phyloP scores from a whole-genome alignment of 2,888 invertebrate species.

The Heliconius sara region DNA sequence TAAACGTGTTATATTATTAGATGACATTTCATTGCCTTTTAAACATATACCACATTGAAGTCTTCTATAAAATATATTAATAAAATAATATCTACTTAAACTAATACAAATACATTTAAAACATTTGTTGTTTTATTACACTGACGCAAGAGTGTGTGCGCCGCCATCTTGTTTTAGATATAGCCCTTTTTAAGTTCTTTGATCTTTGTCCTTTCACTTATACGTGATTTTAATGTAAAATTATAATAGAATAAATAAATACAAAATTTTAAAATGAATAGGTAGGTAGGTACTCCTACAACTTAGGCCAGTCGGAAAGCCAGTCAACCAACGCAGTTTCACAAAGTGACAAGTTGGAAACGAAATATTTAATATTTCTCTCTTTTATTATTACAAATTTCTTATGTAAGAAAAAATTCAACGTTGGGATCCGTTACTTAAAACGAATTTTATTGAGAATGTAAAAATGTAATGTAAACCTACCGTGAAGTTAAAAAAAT shows the following conservation, averaged over 20 bases:
- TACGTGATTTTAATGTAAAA: background rate
- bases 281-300: too few relatives aligned
- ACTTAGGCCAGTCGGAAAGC: too few relatives aligned
- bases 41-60: too few relatives aligned
- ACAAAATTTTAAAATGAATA: background rate
- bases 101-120: background rate
- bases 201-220: constrained; percentile 5
- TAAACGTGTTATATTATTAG: too few relatives aligned
- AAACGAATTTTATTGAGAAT: background rate
- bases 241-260: background rate
- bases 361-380: background rate
- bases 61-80: background rate
- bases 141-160: background rate
- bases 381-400: background rate
- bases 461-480: background rate
- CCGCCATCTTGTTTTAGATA: background rate
- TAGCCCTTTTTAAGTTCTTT: background rate
- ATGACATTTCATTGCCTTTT: too few relatives aligned
- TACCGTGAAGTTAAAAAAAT: background rate
- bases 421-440: background rate
- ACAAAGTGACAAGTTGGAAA: too few relatives aligned
- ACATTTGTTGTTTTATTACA: background rate
- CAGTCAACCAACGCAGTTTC: too few relatives aligned
- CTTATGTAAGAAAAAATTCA: background rate
- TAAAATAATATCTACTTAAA: background rate